phyloP scores from a whole-genome alignment of 2,888 invertebrate species.

The Drosophila phalerata region DNA sequence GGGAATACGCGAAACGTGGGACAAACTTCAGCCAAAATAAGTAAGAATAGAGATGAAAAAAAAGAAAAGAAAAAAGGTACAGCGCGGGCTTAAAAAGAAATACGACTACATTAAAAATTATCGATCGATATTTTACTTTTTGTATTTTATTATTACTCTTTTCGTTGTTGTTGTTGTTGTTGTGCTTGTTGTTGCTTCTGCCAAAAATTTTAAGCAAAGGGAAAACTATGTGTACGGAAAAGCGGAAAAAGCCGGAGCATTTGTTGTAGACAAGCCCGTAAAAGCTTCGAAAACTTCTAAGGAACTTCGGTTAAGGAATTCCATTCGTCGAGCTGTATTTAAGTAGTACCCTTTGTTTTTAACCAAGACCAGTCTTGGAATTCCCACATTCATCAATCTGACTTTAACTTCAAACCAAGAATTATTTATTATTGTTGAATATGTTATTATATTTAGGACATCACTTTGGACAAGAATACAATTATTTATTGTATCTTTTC shows the following conservation, averaged over 20 bases:
- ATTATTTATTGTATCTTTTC: no score
- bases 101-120: slow-evolving; percentile 81
- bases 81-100: slow-evolving; percentile 72
- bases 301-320: not conserved
- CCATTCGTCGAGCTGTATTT: not conserved
- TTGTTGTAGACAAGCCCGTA: not conserved
- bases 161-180: not conserved
- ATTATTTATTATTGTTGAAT: no score
- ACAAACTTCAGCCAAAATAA: slow-evolving; percentile 38
- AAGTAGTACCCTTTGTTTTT: not conserved
- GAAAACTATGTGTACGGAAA: slow-evolving; percentile 7
- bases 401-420: no score
- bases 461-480: no score
- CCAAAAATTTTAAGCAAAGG: slow-evolving; percentile 20
- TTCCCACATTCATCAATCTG: not conserved
- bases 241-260: not conserved
- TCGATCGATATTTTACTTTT: slow-evolving; percentile 69
- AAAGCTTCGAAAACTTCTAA: not conserved
- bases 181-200: slow-evolving; percentile 14
- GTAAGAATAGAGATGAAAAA: not conserved
- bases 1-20: slow-evolving; percentile 29
- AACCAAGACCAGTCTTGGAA: not conserved
- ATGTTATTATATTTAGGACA: no score
- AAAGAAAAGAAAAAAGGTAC: slow-evolving; percentile 72
- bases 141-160: slow-evolving; percentile 32